Base-by-base conservation (phyloP, 2,113 vertebrate genomes). In the Leptobrachium ailaonicum region DNA sequence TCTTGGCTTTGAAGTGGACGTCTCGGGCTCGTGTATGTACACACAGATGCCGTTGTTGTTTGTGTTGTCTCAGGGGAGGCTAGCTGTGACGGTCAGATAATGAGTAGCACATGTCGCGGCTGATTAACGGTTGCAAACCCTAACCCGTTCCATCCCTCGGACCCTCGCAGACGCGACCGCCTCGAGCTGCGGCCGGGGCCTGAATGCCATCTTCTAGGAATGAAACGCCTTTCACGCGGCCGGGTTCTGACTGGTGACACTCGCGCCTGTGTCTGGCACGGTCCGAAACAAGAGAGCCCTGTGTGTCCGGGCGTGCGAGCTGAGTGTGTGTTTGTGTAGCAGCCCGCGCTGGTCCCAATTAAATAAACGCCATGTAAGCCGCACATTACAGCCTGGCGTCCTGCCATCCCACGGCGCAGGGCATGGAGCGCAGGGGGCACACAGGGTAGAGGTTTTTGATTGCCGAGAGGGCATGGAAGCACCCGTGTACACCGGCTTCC, bases 281-380 rank as follows among this genome's bases (percentile, higher is more conserved):
- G 9, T 53, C 13, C 10, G 73, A 43, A 64, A 50, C 54, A 45
- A 58, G 73, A 8, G 10, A 32, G 58, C 7, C 41, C 73, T 64
- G 73, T 74, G 72, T 41, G 50, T 2, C 56, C 56, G 14, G 42
- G 9, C 40, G 54, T 62, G 54, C 54, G 11, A 41, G 68, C 45
- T 1, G 6, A 32, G 14, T 42, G 4, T 43, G 54, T 60, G 41
- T 60, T 62, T 58, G 41, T 60, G 13, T 41, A 62, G 72, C 47
- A 50, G 8, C 47, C 47, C 47, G 47, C 54, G 56, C 56, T 63
- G 56, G 72, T 45, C 72, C 54, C 56, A 74, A 74, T 74, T 43
- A 74, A 62, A 74, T 73, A 73, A 56, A 73, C 56, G 13, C 41
- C 72, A 71, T 74, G 56, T 45, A 62, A 62, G 40, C 72, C 14